These are phyloP conservation scores for Cyrtonyx montezumae DNA, from an alignment of 2,113 vertebrate species.

Conservation along the genomic window DNA sequence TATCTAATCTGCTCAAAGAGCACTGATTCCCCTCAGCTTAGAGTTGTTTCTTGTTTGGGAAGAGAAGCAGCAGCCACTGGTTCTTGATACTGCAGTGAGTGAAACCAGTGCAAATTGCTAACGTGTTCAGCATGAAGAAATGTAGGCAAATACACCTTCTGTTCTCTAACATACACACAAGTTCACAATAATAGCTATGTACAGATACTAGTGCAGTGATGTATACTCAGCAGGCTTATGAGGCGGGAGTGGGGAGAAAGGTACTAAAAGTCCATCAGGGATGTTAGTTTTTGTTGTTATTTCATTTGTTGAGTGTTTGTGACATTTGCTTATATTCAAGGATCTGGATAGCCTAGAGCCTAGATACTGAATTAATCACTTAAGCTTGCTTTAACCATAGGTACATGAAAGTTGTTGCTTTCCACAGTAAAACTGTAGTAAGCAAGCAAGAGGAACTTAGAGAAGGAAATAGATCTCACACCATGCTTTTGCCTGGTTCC, in stretches of 20 bases:
- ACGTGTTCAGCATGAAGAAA: background rate
- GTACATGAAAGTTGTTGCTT: background rate
- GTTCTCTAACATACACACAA: background rate
- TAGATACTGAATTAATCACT: background rate
- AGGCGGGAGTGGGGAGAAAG: background rate
- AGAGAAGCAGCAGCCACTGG: background rate
- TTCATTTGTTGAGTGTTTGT: background rate
- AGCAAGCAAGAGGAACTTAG: background rate
- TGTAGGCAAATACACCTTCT: background rate
- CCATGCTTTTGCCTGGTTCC: background rate
- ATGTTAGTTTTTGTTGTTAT: background rate
- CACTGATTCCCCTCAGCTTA: background rate
- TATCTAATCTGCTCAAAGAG: background rate
- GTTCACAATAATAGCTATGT: background rate
- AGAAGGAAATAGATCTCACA: background rate
- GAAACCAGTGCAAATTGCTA: background rate
- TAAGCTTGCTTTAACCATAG: rapidly evolving
- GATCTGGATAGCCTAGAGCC: background rate
- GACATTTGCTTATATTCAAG: background rate
- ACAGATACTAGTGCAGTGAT: background rate
- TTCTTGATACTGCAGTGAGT: background rate
- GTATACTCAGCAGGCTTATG: background rate
- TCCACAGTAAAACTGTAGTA: background rate
- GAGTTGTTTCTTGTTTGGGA: background rate
- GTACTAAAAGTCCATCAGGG: background rate